Base-by-base conservation (phyloP, 2,797 vertebrate species). In the Cottoperca gobio region DNA sequence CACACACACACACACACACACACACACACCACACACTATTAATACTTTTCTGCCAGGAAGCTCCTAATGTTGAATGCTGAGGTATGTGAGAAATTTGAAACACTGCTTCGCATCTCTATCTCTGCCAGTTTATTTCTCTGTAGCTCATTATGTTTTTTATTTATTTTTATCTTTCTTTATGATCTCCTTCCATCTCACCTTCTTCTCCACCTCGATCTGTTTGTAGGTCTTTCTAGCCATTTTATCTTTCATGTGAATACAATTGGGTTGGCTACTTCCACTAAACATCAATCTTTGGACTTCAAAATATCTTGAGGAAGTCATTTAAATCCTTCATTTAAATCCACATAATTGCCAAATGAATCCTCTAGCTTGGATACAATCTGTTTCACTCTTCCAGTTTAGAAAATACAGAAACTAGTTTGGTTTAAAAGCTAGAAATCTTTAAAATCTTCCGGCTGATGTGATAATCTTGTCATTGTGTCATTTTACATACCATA, bases 11-110 rank as follows among this genome's bases (percentile, higher is more conserved):
- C 37, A n/a, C 14, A 6, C n/a, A 14, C 23, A 23, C 52, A 28
- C 33, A 26, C 42, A 35, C 21, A 40, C 23, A 57, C 37, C n/a
- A n/a, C n/a, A n/a, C n/a, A n/a, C n/a, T n/a, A 90, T 90, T 89
- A 40, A 92, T 77, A 54, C 33, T 59, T 86, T 71, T 81, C 82
- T 87, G 73, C 67, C 76, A 85, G 71, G 54, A 82, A 86, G 75
- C 80, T 76, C 68, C 79, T 78, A 76, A 80, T 73, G 81, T 84
- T 87, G 73, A 85, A 81, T 78, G 82, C 67, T 74, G 75, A 77
- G 64, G 72, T 85, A 49, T 76, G 58, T 83, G 75, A 86, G 78
- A 79, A 82, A 78, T 81, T 52, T 87, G 55, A 88, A 86, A 86
- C 43, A 55, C 66, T 28, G 50, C 60, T 81, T 73, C 62, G 55